Conservation (phyloP, 2,113 vertebrate genomes). For the Crotalus tigris region DNA sequence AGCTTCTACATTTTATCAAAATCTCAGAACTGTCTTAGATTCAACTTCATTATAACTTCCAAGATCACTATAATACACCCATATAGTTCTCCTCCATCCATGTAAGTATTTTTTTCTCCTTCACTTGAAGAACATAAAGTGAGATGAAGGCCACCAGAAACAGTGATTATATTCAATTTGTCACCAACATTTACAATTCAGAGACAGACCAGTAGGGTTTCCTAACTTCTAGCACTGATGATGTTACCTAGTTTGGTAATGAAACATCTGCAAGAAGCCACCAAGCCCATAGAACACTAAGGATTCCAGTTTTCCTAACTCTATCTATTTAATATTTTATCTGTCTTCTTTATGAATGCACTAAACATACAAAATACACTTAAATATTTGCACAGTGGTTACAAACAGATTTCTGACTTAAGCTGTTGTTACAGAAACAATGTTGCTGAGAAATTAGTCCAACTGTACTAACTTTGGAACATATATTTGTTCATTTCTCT, state of each 20-base stretch:
- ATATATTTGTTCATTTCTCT: background rate
- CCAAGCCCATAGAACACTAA: too few species aligned
- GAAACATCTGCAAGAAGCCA: too few species aligned
- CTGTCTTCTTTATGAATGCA: background rate
- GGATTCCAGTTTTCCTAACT: too few species aligned
- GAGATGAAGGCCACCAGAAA: background rate
- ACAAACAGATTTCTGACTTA: background rate
- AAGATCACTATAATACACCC: background rate
- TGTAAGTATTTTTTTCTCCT: background rate
- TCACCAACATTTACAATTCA: background rate
- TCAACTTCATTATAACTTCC: background rate
- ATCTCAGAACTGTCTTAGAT: background rate
- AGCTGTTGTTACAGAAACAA: background rate
- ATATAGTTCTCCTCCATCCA: background rate
- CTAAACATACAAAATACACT: background rate
- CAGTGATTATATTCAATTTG: background rate
- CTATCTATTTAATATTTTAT: background rate
- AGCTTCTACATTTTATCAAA: background rate
- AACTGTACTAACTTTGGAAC: background rate
- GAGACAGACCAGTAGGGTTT: background rate
- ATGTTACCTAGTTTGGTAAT: too few species aligned
- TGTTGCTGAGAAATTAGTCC: background rate
- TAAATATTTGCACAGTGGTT: background rate
- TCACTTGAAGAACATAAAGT: background rate
- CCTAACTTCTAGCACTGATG: background rate